Percentiles rank a stretch among this genome's conserved stretches.
Conservation (phyloP, 2,113 vertebrate genomes). For the Gasterosteus aculeatus region DNA sequence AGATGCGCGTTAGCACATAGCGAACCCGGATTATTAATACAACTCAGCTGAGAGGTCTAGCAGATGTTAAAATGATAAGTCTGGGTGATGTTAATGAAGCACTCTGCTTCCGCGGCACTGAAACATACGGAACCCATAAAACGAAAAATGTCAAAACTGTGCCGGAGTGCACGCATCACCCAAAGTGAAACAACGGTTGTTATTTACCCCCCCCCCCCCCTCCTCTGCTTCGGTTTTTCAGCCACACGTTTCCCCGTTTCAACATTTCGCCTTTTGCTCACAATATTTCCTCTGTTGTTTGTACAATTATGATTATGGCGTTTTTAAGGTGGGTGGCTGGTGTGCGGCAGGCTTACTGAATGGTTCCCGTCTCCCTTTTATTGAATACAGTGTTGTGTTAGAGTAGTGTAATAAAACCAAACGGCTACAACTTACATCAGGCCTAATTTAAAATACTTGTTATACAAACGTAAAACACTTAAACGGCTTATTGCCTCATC, state of each 20-base stretch:
- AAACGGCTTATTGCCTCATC: slow-evolving; percentile 23
- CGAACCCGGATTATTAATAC: neutral
- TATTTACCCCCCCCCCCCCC: neutral
- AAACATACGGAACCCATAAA: neutral
- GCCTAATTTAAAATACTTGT: slow-evolving; percentile 25
- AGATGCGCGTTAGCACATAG: neutral
- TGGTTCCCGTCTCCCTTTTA: slow-evolving; percentile 11
- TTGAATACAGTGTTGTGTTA: slow-evolving; percentile 11
- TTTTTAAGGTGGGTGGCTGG: neutral
- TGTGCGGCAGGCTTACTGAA: neutral
- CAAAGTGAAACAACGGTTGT: neutral
- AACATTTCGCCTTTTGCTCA: neutral
- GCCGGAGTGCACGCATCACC: neutral
- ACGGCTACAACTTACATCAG: neutral
- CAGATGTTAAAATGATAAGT: slow-evolving; percentile 4
- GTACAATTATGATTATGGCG: neutral
- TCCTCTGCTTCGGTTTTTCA: neutral
- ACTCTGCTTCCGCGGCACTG: neutral
- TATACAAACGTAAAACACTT: slow-evolving; percentile 37
- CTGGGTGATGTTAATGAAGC: slow-evolving; percentile 2
- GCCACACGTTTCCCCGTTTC: neutral
- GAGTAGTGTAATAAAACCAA: slow-evolving; percentile 17
- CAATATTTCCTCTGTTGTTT: neutral
- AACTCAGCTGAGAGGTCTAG: slow-evolving; percentile 3
- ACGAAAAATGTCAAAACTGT: neutral